Percentiles rank a stretch among this genome's conserved stretches.
phyloP scores from a whole-genome alignment of 2,113 vertebrate genomes.

The Climacteris rufus region DNA sequence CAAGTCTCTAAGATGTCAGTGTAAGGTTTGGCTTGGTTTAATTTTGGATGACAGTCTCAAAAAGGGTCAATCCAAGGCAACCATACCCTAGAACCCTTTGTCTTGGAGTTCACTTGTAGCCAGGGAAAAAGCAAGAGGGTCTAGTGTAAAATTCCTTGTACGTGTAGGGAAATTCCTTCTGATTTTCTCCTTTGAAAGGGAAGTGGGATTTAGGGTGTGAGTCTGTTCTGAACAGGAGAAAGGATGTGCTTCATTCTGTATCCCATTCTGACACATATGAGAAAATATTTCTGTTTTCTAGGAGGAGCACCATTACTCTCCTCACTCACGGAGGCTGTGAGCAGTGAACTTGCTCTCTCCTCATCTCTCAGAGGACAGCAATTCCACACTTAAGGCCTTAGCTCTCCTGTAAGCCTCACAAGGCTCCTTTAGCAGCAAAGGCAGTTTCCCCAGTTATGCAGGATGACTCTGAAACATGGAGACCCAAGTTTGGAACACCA shows the following conservation, averaged over 20 bases:
- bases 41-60: neutral
- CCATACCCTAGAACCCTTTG: neutral
- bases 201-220: neutral
- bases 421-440: neutral
- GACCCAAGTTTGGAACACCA: neutral
- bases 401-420: neutral
- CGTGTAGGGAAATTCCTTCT: neutral
- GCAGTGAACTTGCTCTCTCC: neutral
- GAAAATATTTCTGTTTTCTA: neutral
- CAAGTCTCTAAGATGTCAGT: neutral
- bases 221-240: neutral
- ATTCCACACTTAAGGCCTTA: rapidly evolving
- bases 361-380: neutral
- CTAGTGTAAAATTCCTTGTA: neutral
- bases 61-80: neutral
- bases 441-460: neutral
- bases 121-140: neutral
- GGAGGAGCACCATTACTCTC: neutral
- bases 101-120: neutral
- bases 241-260: neutral
- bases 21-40: neutral
- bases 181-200: neutral
- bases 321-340: neutral
- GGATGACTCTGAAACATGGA: neutral
- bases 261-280: neutral